These are phyloP conservation scores for Beris chalybata DNA, from an alignment of 2,888 invertebrate genomes.

Conservation along the genomic window DNA sequence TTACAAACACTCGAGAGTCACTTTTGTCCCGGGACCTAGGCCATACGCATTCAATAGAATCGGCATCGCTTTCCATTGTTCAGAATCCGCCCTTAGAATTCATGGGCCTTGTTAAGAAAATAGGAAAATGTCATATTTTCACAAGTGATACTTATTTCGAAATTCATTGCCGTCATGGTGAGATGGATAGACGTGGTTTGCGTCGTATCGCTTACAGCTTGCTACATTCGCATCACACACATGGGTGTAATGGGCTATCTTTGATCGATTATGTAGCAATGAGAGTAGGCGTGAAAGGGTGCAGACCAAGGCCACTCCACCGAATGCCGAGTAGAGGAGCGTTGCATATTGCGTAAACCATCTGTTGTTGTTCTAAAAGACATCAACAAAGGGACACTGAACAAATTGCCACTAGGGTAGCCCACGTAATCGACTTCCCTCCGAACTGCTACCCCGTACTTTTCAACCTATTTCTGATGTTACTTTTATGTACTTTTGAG, in stretches of 20 bases:
- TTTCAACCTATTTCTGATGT: constrained; percentile 37
- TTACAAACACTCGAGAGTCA: constrained; percentile 35
- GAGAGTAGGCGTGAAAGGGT: constrained; percentile 25
- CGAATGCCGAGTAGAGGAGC: background rate
- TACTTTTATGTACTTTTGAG: constrained; percentile 43
- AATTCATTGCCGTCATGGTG: constrained; percentile 36
- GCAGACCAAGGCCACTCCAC: background rate
- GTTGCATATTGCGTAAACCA: constrained; percentile 49
- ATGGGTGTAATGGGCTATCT: constrained; percentile 25
- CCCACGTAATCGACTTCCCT: constrained; percentile 40
- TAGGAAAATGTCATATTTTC: constrained; percentile 34
- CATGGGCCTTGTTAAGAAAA: background rate
- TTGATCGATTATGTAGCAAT: constrained; percentile 36
- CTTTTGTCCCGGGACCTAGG: background rate
- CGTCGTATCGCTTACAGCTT: constrained; percentile 1
- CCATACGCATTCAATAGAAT: background rate
- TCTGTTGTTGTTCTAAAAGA: constrained; percentile 44
- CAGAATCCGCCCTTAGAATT: background rate
- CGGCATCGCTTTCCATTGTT: background rate
- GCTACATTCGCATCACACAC: constrained; percentile 13
- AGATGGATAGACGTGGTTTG: constrained; percentile 24
- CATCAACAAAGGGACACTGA: constrained; percentile 46
- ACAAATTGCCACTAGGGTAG: constrained; percentile 57
- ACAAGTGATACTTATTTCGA: constrained; percentile 31
- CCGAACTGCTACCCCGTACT: constrained; percentile 54